These are phyloP conservation scores for Odobenus rosmarus DNA, from an alignment of 2,113 vertebrate genomes.

Conservation along the genomic window DNA sequence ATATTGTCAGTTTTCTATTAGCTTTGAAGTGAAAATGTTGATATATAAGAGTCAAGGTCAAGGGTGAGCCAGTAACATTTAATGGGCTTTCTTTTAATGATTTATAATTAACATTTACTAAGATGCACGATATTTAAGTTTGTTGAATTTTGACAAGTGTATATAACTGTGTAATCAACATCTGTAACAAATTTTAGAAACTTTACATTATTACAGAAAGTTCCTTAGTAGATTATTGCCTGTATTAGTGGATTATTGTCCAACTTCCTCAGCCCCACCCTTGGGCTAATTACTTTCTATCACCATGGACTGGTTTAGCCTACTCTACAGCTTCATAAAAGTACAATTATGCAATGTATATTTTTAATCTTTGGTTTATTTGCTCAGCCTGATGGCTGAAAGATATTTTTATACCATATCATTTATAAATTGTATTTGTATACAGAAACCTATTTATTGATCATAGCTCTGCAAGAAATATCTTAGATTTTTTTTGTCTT, in stretches of 20 bases:
- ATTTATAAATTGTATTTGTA: neutral
- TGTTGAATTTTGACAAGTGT: neutral
- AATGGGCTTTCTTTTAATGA: neutral
- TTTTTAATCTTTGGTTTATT: constrained; percentile 17
- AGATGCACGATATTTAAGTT: neutral
- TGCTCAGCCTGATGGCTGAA: neutral
- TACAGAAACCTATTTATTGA: neutral
- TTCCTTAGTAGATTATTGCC: neutral
- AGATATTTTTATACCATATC: neutral
- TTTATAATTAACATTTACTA: neutral
- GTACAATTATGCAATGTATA: neutral
- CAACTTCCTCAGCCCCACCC: neutral
- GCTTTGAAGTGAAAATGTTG: neutral
- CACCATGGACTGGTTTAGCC: neutral
- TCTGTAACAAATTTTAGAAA: neutral
- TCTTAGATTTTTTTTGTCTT: neutral
- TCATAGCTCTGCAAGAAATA: neutral
- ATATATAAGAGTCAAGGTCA: neutral
- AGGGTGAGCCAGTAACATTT: neutral
- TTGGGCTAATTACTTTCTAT: neutral
- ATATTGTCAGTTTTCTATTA: neutral
- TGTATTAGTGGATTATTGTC: neutral
- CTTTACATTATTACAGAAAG: neutral
- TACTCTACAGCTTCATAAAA: neutral
- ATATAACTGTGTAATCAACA: neutral